Base-by-base conservation (phyloP, 1,140 invertebrate genomes). In the Sycobia sp. region DNA sequence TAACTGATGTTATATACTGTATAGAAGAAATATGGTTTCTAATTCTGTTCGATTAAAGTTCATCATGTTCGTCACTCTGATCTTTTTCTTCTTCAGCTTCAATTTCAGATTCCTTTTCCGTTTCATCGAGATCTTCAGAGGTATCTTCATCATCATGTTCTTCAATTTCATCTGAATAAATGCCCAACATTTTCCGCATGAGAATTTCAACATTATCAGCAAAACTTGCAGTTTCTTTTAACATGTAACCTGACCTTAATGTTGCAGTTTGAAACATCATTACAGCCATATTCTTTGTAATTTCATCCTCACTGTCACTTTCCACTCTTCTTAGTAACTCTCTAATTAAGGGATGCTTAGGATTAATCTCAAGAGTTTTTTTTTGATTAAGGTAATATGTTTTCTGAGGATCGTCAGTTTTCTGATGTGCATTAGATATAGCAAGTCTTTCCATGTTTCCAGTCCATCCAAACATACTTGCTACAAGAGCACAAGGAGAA, bases 371-470 rank as follows among this genome's bases (percentile, higher is more conserved):
- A 51, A 99, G 77, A 18, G 92, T 96, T 81, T 99, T 99, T 86
- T 98, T 99, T 81, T 99, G 96, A 67, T 89, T 92, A 11, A 97
- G 83, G 75, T 99, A 98, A 80, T 96, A 97, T 57, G 81, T 87
- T 74, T 92, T 89, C 69, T 95, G 92, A 11, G 94, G 88, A 85
- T 99, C 97, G 73, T 97, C 91, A 3, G 92, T 82, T 81, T 98
- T 99, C 73, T 97, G 95, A 82, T 99, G 97, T 18, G 97, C 96
- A 80, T 99, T 98, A 11, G 95, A 95, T 66, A 94, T 85, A 55
- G 96, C 96, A 49, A 99, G 86, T 55, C 97, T 86, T 81, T 99
- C 97, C 97, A 99, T 99, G 77, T 99, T 99, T 61, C 96, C 97
- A 69, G 96, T 98, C 96, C 95, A 97, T 56, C 96, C 96, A 79